Evolutionary conservation across 2,888 invertebrate species (phyloP).

Genomic region (Sarcophaga carnaria): DNA sequence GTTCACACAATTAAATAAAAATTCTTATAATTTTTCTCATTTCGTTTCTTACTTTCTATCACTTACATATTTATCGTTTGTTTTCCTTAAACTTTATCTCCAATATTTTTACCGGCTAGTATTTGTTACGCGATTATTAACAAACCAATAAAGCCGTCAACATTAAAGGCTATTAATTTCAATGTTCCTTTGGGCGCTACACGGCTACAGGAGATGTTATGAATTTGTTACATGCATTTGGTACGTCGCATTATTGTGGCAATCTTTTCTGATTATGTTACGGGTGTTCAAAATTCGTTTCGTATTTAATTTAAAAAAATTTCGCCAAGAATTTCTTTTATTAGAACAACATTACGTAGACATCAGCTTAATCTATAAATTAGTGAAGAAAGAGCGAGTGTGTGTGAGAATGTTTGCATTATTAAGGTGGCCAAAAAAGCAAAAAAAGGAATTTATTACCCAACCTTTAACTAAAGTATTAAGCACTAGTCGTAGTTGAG

Average conservation of each 20-base stretch:
- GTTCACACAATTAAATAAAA: too few relatives aligned
- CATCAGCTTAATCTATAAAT: conserved; percentile 32
- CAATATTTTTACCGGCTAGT: conserved; percentile 16
- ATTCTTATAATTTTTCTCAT: not conserved
- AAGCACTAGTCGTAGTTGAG: conserved; percentile 44
- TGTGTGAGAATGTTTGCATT: not conserved
- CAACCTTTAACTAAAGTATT: conserved; percentile 40
- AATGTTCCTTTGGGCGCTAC: conserved; percentile 3
- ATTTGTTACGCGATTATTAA: conserved; percentile 60
- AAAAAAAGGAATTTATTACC: conserved; percentile 45
- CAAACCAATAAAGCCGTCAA: conserved; percentile 67
- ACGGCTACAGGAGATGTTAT: not conserved
- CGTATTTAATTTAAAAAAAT: not conserved
- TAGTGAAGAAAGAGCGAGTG: not conserved
- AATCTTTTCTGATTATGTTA: not conserved
- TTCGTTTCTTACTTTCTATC: not conserved
- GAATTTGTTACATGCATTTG: not conserved
- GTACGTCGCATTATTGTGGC: not conserved
- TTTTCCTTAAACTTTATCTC: conserved; percentile 21
- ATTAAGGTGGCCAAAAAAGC: conserved; percentile 28
- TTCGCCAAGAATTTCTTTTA: not conserved
- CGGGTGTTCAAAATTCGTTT: conserved; percentile 28
- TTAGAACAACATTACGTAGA: not conserved
- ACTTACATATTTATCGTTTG: conserved; percentile 39
- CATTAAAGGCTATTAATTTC: conserved; percentile 61